Evolutionary conservation across 2,888 invertebrate genomes (phyloP), one percentile per base, ranked within the genome.

Genomic region (Yponomeuta cagnagella): DNA sequence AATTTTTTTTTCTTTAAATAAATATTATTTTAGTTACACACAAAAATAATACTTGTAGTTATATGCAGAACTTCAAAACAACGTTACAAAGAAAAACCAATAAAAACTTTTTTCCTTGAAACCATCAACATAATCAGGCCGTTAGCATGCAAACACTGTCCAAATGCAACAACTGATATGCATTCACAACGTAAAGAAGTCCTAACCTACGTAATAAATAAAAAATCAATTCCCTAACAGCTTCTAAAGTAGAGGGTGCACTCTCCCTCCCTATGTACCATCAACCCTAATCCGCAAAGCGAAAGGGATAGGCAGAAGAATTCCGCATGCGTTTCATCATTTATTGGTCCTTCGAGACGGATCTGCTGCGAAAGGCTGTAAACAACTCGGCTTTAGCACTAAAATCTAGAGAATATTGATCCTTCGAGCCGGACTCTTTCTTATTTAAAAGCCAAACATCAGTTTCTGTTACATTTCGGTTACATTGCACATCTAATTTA

Each of bases 191-290:
- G 10, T 31, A 31, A 48, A 69, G 58, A 68, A 58, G 30, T 48
- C 10, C 12, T 30, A 68, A 37, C 23, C 31, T 12, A 12, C 33
- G 23, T 37, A 58, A 68, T 68, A 69, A 58, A 68, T 68, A 69
- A 63, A 69, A 69, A 71, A 71, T 71, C 71, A 68, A 71, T 71
- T 68, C 33, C 65, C 31, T 64, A 15, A 63, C 64, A 10, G 48
- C 37, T n/a, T n/a, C 43, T n/a, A 43, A n/a, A 33, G 48, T 23
- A 63, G 66, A 69, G 69, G 69, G 65, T 63, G 69, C 37, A 63
- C 65, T 15, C 52, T 58, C 52, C 52, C 52, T 65, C 43, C 5
- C 33, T 63, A 8, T n/a, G 63, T n/a, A 31, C 30, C 48, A 10
- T 48, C 15, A 68, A 52, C 52, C 48, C 37, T 37, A 48, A 48